Base-by-base conservation (phyloP, 2,797 vertebrate species). In the Anguilla obscura region DNA sequence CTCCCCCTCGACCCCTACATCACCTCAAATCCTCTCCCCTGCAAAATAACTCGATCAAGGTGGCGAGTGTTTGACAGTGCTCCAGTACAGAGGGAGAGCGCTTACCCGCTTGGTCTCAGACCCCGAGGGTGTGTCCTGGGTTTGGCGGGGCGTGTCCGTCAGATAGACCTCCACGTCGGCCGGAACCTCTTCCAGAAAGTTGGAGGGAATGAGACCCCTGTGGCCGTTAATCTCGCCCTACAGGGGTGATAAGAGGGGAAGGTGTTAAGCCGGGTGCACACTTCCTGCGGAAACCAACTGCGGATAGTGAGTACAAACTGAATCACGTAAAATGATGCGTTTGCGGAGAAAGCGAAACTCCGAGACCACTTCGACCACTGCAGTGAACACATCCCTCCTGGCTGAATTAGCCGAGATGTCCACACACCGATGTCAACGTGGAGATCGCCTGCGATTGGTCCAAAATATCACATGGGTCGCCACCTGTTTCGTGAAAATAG, bases 151-250 rank as follows among this genome's bases (percentile, higher is more conserved):
- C 0, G 95, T 98, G 1, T 99, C 98, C 0, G 98, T 99, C 1
- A 99, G 96, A 93, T 97, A 98, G 90, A 99, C 98, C 93, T 99
- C 98, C 89, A 99, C 98, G 9, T 99, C 98, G 7, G 98, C 98
- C 97, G 98, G 98, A 97, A 99, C 98, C 98, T 99, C 98, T 97
- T 99, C 98, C 89, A 99, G 97, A 93, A 99, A 99, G 96, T 99
- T 99, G 85, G 98, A 99, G 92, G 98, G 98, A 91, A 99, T 97
- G 87, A 99, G 95, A 90, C 98, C 98, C 24, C 97, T 97, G 84
- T 99, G 98, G 90, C 98, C 98, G 0, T 99, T 99, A 9, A 99
- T 97, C 89, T 99, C 98, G 27, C 98, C 98, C 98, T 99, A 90
- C 0, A 58, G 80, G 63, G 54, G 14, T 58, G 5, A 86, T 45